Evolutionary conservation across 2,113 vertebrate species (phyloP).

Genomic region (Ceuthmochares aereus): DNA sequence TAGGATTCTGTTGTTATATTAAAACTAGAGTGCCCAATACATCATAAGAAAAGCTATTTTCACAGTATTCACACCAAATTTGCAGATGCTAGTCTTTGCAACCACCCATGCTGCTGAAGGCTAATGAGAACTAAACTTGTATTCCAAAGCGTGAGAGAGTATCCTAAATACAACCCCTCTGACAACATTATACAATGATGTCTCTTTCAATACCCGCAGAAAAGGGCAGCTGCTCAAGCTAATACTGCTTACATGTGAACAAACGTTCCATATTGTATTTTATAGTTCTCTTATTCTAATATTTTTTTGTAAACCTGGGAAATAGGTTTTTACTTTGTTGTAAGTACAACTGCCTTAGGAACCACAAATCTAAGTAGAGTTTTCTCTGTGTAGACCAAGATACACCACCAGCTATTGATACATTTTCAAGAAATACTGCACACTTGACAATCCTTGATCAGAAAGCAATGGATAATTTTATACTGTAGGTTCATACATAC

Average conservation of each 20-base stretch:
- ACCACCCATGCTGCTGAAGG: conserved; percentile 19
- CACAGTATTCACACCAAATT: conserved; percentile 2
- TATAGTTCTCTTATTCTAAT: background rate
- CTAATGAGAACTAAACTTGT: background rate
- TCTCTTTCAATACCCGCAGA: background rate
- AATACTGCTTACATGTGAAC: background rate
- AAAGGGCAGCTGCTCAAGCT: conserved; percentile 11
- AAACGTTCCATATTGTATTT: background rate
- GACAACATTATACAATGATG: background rate
- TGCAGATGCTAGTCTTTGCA: conserved; percentile 25
- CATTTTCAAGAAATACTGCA: background rate
- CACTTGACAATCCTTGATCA: background rate
- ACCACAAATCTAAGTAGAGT: background rate
- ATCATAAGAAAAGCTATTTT: conserved; percentile 17
- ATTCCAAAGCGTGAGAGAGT: background rate
- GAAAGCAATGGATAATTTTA: background rate
- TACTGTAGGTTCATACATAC: background rate
- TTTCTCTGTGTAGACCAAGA: background rate
- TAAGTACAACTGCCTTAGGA: background rate
- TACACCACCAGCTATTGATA: background rate
- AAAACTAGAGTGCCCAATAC: background rate
- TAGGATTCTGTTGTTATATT: background rate
- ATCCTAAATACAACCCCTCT: conserved; percentile 47
- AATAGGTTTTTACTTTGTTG: background rate
- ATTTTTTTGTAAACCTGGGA: background rate